Evolutionary conservation across 2,797 vertebrate species (phyloP).

Genomic region (Garrulus glandarius): DNA sequence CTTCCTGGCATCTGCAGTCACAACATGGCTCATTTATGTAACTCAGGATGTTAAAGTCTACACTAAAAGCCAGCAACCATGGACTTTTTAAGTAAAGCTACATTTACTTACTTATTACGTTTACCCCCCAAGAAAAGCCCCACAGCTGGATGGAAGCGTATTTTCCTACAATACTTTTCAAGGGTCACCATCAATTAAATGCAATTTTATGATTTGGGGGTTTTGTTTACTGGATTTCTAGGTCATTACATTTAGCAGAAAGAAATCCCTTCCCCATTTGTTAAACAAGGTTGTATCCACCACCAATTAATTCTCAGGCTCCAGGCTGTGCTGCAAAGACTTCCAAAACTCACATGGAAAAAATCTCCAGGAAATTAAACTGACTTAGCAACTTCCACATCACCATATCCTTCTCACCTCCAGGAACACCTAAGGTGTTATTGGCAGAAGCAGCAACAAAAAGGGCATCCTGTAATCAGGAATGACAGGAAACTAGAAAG

Average conservation of each 20-base stretch:
- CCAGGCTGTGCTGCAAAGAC: neutral
- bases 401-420: neutral
- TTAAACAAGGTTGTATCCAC: neutral
- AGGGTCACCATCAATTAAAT: neutral
- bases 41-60: neutral
- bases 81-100: neutral
- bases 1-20: neutral
- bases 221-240: neutral
- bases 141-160: neutral
- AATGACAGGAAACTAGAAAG: neutral
- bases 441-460: neutral
- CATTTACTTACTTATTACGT: neutral
- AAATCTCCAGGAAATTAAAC: neutral
- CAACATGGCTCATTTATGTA: neutral
- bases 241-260: neutral
- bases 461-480: neutral
- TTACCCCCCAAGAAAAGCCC: neutral
- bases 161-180: neutral
- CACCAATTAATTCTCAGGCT: neutral
- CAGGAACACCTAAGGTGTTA: neutral
- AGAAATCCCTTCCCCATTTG: neutral
- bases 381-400: neutral
- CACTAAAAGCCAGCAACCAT: neutral
- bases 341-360: neutral
- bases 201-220: neutral